Evolutionary conservation across 2,888 invertebrate genomes (phyloP), one percentile per base, ranked within the genome.

Genomic region (Oxystoma pomonae): DNA sequence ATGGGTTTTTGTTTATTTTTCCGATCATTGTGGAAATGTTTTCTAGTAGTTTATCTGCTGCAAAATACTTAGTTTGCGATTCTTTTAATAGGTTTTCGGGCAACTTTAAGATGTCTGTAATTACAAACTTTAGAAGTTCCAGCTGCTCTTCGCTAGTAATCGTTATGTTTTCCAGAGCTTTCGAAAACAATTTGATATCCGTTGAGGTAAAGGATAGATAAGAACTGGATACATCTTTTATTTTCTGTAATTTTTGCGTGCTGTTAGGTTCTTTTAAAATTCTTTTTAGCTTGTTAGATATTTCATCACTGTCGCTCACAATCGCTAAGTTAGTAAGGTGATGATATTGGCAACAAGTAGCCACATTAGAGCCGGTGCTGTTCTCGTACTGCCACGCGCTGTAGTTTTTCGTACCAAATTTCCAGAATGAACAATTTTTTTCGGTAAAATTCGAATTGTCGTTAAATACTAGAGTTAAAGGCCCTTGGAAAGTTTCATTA

Each of bases 341-440:
- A 63, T 65, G 65, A 59, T 61, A 68, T 17, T 66, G 49, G 49
- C 68, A 68, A 9, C 17, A 21, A 2, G 58, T 59, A 16, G 57
- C 20, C 9, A 56, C 3, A n/a, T 50, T 58, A 35, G 18, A 20
- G 9, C 22, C 16, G n/a, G 22, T 20, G n/a, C 21, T 62, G 53
- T 16, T 19, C 19, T 65, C 65, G 2, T 58, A 35, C 9, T 49
- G n/a, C 67, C 67, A 67, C n/a, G 20, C 16, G 5, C 65, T 63
- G n/a, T n/a, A n/a, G 35, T n/a, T 22, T 2, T 50, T 22, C 12
- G 3, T 35, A 49, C 61, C 22, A 59, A 66, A 70, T 56, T 66
- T 61, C 70, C 70, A 70, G 53, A 62, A 67, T 1, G 70, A 69
- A 58, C 70, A 70, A 35, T 67, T 68, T 16, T 62, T 60, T 2